Evolutionary conservation across 2,888 invertebrate genomes (phyloP).

Genomic region (Amphipoea oculea): DNA sequence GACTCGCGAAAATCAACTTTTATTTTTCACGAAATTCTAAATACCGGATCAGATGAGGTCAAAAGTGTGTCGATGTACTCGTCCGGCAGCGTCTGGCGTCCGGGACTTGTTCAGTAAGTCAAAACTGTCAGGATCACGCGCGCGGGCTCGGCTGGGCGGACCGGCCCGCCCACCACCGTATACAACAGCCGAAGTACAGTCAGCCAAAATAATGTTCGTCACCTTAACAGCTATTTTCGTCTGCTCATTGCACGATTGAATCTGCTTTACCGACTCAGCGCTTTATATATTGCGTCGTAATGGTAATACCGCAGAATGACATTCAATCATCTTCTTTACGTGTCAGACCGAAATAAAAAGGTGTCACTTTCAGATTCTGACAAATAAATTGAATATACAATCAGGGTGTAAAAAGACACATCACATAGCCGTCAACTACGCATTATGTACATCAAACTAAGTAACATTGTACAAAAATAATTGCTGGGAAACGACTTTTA

Average conservation of each 20-base stretch:
- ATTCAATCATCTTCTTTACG: background rate
- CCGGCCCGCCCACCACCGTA: constrained; percentile 54
- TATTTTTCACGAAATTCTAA: constrained; percentile 16
- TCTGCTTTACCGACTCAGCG: background rate
- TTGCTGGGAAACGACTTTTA: too few relatives aligned
- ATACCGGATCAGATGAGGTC: constrained; percentile 57
- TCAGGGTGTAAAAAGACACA: background rate
- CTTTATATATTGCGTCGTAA: background rate
- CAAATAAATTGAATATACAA: background rate
- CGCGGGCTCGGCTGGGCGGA: constrained; percentile 57
- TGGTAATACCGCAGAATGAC: background rate
- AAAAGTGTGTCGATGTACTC: constrained; percentile 67
- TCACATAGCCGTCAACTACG: background rate
- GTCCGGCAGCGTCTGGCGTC: constrained; percentile 46
- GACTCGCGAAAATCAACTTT: background rate
- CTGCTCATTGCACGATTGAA: background rate
- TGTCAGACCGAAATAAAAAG: background rate
- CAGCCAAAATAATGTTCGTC: background rate
- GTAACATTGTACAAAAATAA: too few relatives aligned
- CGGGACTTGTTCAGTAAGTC: constrained; percentile 72
- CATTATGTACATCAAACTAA: too few relatives aligned
- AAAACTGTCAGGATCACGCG: constrained; percentile 79
- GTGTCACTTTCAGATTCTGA: background rate
- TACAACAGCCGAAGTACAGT: constrained; percentile 56
- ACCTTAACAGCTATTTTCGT: background rate